Conservation (phyloP, 2,113 vertebrate species). For the Brienomyrus brachyistius region DNA sequence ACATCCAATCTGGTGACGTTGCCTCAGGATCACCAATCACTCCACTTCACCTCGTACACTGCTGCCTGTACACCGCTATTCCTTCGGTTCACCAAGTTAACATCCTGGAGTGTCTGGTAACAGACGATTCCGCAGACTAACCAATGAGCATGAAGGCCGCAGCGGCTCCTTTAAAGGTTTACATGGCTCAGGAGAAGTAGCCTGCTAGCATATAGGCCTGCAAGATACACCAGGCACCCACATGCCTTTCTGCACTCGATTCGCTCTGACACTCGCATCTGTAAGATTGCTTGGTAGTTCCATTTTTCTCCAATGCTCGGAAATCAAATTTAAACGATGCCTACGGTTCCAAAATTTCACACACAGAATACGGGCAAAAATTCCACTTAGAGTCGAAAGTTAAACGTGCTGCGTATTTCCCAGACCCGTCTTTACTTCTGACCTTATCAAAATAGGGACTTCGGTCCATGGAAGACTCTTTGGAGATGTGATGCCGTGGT, state of each 20-base stretch:
- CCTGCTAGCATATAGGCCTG: neutral
- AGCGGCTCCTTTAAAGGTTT: neutral
- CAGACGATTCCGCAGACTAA: neutral
- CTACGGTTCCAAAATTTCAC: neutral
- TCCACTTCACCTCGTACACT: neutral
- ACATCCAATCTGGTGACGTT: neutral
- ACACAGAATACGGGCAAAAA: neutral
- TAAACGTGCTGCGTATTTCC: neutral
- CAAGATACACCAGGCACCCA: neutral
- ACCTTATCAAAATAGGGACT: conserved; percentile 90
- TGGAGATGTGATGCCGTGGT: conserved; percentile 83
- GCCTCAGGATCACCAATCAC: neutral
- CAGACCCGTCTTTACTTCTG: conserved; percentile 14
- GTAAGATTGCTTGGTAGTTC: neutral
- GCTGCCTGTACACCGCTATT: neutral
- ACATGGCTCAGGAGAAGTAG: neutral
- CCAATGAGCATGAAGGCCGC: neutral
- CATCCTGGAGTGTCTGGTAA: neutral
- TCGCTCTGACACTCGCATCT: neutral
- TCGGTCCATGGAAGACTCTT: conserved; percentile 90
- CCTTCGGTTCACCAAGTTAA: neutral
- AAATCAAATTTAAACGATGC: neutral
- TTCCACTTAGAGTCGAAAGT: neutral
- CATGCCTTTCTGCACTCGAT: neutral
- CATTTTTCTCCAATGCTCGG: neutral